Evolutionary conservation across 2,797 vertebrate genomes (phyloP), one percentile per base, ranked within the genome.

Genomic region (Manis javanica): DNA sequence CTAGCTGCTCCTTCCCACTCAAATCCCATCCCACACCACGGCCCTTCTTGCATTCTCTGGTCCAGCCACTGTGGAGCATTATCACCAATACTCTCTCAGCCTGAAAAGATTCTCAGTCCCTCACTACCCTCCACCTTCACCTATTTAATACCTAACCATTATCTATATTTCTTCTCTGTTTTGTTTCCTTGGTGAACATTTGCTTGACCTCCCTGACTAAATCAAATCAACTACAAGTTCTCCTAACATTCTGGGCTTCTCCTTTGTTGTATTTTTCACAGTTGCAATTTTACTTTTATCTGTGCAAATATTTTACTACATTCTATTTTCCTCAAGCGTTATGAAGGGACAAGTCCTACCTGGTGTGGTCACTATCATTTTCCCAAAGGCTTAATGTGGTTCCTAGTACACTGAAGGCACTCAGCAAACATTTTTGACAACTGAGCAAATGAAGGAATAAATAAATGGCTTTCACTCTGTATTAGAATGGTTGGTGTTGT

Each of bases 381-480:
- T 21, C 34, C 49, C 23, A 16, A 46, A 92, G 97, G 21, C 21
- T 37, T 37, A 39, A 24, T 85, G n/a, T 39, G 15, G 31, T 66
- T 91, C 53, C 59, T 29, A 90, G 37, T 23, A 86, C 9, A 10
- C 39, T 14, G 34, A 79, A 83, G 68, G 12, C 18, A 64, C 13
- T 69, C 42, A 24, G 2, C 34, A n/a, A 94, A 84, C 34, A 82
- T 74, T 29, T 51, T 29, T 51, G 71, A 68, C 69, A 96, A 77
- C 26, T 90, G 31, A 90, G 90, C 61, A 42, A 95, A 81, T 51
- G 19, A 61, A 64, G 59, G 26, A 90, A 77, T 19, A 53, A 86
- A 71, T 69, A 31, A 64, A 84, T 57, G 29, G 87, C 66, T 97
- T 74, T 63, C 19, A 74, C 13, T 90, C 94, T 93, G 72, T 75